Percentiles rank a stretch among this genome's conserved stretches.
Conservation (phyloP, 1,140 invertebrate genomes). For the Drosophila tsacasi region DNA sequence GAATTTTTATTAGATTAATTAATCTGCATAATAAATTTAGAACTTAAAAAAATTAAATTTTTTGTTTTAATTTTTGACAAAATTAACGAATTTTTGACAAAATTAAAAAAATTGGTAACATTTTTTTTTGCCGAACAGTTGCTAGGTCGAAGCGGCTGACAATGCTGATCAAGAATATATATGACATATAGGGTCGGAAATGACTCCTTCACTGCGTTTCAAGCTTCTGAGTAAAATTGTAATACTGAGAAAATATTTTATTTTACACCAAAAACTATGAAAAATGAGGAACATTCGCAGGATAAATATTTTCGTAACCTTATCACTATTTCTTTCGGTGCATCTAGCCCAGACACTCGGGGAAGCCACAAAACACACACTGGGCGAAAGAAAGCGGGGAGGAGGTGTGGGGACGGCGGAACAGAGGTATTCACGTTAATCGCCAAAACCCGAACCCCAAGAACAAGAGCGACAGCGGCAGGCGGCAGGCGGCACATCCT, state of each 20-base stretch:
- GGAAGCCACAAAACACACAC: slow-evolving; percentile 74
- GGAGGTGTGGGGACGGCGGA: background rate
- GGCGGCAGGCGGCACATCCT: slow-evolving; percentile 18
- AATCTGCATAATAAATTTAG: background rate
- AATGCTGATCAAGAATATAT: background rate
- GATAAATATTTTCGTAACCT: background rate
- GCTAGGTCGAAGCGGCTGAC: too few species aligned
- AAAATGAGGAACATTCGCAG: too few species aligned
- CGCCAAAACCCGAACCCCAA: slow-evolving; percentile 38
- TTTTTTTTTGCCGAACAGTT: too few species aligned
- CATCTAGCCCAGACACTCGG: slow-evolving; percentile 36
- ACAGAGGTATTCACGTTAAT: slow-evolving; percentile 37
- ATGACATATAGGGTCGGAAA: background rate
- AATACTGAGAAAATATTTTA: background rate
- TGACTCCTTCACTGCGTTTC: background rate
- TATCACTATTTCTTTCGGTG: background rate
- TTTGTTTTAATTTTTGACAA: too few species aligned
- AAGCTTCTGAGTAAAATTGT: background rate
- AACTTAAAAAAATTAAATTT: background rate
- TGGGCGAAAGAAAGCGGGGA: slow-evolving; percentile 8
- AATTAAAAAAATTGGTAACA: too few species aligned
- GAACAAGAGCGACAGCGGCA: slow-evolving; percentile 17
- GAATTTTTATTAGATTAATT: background rate
- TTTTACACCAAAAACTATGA: background rate
- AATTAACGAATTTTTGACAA: too few species aligned